Evolutionary conservation across 35 echinoderm and acorn worm genomes (phyloP), one percentile per base, ranked within the genome.

Genomic region (Diadema setosum): DNA sequence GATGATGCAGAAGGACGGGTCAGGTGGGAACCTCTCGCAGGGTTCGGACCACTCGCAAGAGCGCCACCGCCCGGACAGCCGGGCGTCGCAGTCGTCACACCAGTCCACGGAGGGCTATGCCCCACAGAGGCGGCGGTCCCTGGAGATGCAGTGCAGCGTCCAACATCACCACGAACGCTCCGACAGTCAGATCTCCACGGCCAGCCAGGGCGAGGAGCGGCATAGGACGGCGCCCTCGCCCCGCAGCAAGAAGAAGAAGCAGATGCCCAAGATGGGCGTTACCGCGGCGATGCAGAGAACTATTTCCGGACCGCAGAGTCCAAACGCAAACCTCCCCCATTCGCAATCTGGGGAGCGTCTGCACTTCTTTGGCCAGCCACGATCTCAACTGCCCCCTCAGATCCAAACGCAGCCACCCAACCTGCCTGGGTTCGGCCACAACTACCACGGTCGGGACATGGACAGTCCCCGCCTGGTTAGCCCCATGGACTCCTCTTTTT

Each of bases 231-330:
- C 83, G 48, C 91, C 94, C 42, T 96, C 94, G 24, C 94, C 94
- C 26, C 91, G 90, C 26, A 56, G 82, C 15, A 91, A 96, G 69
- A 95, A 96, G 86, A 96, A 88, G 75, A 96, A 88, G 15, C 91
- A 88, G 65, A 92, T 92, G 94, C 94, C 94, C 3, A 88, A 91
- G 46, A 96, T 96, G 94, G 94, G 94, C 17, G 59, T 95, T 18
- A 82, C 64, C 21, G 94, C 94, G 7, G 85, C 86, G 3, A 91
- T 88, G 84, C 93, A 88, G 75, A 86, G 63, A 83, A 65, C 70
- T 83, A 60, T 52, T 23, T 55, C 64, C 56, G 83, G 45, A 26
- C 84, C 63, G 16, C 82, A 80, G 58, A 36, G 57, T 55, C 81
- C 90, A 34, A 59, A 83, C 31, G 40, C 88, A 57, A 44, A 46